Evolutionary conservation across 2,888 invertebrate species (phyloP).

Genomic region (Eulithis testata): DNA sequence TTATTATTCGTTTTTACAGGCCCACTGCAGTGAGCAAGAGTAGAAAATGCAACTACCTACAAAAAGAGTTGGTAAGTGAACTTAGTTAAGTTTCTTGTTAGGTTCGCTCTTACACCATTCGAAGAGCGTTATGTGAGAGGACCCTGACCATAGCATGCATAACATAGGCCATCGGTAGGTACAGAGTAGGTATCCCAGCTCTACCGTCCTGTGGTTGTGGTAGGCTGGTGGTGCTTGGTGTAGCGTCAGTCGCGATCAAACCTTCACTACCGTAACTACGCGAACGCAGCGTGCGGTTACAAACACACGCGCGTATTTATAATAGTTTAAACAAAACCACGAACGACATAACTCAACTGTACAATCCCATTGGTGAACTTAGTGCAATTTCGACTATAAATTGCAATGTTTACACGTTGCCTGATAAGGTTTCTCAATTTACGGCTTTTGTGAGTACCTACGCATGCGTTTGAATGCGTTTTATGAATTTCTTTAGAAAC

Average conservation of each 20-base stretch:
- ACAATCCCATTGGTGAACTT: conserved; percentile 38
- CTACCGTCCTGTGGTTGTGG: conserved; percentile 13
- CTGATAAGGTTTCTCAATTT: conserved; percentile 65
- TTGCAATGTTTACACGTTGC: conserved; percentile 45
- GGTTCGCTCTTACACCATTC: neutral
- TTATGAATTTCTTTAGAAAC: conserved; percentile 13
- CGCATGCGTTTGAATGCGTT: conserved; percentile 12
- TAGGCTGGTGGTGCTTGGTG: neutral
- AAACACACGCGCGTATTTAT: conserved; percentile 40
- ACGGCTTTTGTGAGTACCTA: conserved; percentile 59
- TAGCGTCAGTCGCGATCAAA: conserved; percentile 52
- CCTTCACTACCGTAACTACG: conserved; percentile 57
- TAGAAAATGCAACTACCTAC: too few species aligned
- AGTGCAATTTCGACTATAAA: conserved; percentile 41
- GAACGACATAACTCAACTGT: conserved; percentile 3
- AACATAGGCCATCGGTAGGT: conserved; percentile 6
- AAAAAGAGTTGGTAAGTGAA: too few species aligned
- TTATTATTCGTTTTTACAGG: too few species aligned
- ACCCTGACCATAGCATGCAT: conserved; percentile 5
- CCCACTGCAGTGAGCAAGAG: too few species aligned
- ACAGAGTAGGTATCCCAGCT: neutral
- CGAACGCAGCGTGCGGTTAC: conserved; percentile 36
- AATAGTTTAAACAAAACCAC: conserved; percentile 14
- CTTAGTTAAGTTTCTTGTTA: neutral
- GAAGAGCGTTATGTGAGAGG: conserved; percentile 3